A percentile compares a stretch with the other conserved stretches of the same genome.
Evolutionary conservation across 1,140 invertebrate genomes (phyloP).

Genomic region (Listronotus oregonensis): DNA sequence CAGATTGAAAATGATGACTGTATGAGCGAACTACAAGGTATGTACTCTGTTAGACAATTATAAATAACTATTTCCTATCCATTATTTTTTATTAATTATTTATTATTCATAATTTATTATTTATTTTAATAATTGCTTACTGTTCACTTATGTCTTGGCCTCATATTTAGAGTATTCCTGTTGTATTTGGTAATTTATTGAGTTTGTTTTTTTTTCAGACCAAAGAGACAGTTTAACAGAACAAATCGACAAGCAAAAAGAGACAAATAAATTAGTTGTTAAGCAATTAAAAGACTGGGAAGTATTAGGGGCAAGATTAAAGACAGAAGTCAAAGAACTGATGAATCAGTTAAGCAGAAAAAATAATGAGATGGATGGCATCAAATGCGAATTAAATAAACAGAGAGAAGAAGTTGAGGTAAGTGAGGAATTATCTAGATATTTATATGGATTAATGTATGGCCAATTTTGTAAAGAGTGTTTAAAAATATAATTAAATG

Average conservation of each 20-base stretch:
- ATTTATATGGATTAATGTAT: too few relatives aligned
- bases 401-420: slow-evolving; percentile 54
- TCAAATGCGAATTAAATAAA: slow-evolving; percentile 59
- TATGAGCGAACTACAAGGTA: slow-evolving; percentile 63
- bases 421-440: neutral
- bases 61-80: too few relatives aligned
- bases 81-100: too few relatives aligned
- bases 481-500: too few relatives aligned
- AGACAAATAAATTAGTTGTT: slow-evolving; percentile 53
- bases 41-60: too few relatives aligned
- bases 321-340: slow-evolving; percentile 60
- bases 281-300: slow-evolving; percentile 63
- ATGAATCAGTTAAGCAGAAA: slow-evolving; percentile 59
- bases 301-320: slow-evolving; percentile 59
- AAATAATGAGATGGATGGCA: slow-evolving; percentile 58
- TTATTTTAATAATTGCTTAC: too few relatives aligned
- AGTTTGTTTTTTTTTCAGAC: slow-evolving; percentile 43
- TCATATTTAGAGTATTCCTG: too few relatives aligned
- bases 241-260: slow-evolving; percentile 52
- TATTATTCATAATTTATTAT: too few relatives aligned
- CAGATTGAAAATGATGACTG: slow-evolving; percentile 70
- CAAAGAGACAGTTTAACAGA: slow-evolving; percentile 56
- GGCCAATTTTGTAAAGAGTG: too few relatives aligned
- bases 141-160: too few relatives aligned
- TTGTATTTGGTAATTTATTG: neutral